phyloP scores from a whole-genome alignment of 1,140 invertebrate species.

The Chlorops oryzae region DNA sequence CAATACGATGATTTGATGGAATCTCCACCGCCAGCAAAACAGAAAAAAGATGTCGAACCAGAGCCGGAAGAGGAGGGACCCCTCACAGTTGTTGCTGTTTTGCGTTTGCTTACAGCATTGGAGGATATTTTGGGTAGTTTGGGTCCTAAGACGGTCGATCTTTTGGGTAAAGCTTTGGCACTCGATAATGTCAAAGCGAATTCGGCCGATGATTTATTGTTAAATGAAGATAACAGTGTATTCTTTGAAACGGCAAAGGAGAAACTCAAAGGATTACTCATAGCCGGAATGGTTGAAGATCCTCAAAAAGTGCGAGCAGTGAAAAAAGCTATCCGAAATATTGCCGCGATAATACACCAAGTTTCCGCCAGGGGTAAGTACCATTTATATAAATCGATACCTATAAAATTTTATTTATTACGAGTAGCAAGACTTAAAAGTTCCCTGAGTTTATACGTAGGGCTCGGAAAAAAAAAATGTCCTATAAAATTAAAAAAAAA shows the following conservation, averaged over 20 bases:
- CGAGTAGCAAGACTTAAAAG: not conserved
- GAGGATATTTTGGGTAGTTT: constrained; percentile 74
- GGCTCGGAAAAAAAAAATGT: not conserved
- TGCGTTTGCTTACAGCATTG: constrained; percentile 68
- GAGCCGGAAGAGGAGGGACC: constrained; percentile 34
- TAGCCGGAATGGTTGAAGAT: constrained; percentile 66
- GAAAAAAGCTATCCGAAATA: constrained; percentile 55
- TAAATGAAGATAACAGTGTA: constrained; percentile 63
- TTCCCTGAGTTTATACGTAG: not conserved
- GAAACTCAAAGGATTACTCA: constrained; percentile 72
- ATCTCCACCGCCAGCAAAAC: constrained; percentile 1
- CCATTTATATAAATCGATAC: constrained; percentile 16
- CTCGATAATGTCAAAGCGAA: constrained; percentile 64
- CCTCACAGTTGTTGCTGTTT: constrained; percentile 60
- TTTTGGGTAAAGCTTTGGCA: constrained; percentile 66
- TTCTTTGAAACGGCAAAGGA: constrained; percentile 78
- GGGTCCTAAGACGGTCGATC: constrained; percentile 67
- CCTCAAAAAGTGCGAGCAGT: constrained; percentile 43
- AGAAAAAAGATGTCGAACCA: constrained; percentile 1
- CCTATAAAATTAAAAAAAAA: not conserved
- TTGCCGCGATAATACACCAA: constrained; percentile 61
- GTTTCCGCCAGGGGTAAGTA: constrained; percentile 53
- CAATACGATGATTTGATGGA: too few species aligned
- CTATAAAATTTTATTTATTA: not conserved
- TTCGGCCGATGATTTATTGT: constrained; percentile 65